Conservation (phyloP, 2,797 vertebrate genomes). For the Steatocranus sp. region DNA sequence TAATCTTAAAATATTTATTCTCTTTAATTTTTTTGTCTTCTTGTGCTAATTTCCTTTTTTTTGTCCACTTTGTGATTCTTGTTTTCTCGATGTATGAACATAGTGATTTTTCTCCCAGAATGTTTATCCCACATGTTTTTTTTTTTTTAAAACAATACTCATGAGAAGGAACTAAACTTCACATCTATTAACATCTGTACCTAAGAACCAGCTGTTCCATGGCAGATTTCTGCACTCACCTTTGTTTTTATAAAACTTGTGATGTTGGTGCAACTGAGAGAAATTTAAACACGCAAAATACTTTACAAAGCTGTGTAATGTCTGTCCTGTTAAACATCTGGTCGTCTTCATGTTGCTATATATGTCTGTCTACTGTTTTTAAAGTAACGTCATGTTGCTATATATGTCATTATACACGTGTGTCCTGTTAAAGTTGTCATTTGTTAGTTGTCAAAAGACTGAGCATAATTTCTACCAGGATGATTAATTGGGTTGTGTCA, state of each 20-base stretch:
- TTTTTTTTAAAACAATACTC: slow-evolving; percentile 41
- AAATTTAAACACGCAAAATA: slow-evolving; percentile 30
- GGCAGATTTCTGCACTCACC: slow-evolving; percentile 54
- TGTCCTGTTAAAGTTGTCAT: slow-evolving; percentile 35
- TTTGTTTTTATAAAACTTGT: slow-evolving; percentile 26
- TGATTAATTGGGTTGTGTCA: slow-evolving; percentile 6
- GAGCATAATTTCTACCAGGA: neutral
- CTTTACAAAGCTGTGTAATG: slow-evolving; percentile 8
- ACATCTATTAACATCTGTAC: slow-evolving; percentile 57
- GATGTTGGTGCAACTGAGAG: slow-evolving; percentile 31
- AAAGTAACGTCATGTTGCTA: slow-evolving; percentile 52
- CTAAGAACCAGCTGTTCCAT: slow-evolving; percentile 46
- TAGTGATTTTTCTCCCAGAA: slow-evolving; percentile 53
- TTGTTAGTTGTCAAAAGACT: slow-evolving; percentile 20
- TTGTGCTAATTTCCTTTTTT: slow-evolving; percentile 26
- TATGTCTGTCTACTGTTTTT: slow-evolving; percentile 52
- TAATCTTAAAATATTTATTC: slow-evolving; percentile 32
- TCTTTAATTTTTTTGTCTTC: slow-evolving; percentile 26
- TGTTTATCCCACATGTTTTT: slow-evolving; percentile 51
- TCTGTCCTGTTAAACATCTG: slow-evolving; percentile 50
- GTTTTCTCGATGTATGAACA: slow-evolving; percentile 62
- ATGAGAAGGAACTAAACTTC: slow-evolving; percentile 45
- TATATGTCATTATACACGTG: slow-evolving; percentile 62
- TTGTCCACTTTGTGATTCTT: slow-evolving; percentile 45
- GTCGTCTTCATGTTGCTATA: slow-evolving; percentile 60